Conservation (phyloP, 2,113 vertebrate genomes). For the Prinia subflava region DNA sequence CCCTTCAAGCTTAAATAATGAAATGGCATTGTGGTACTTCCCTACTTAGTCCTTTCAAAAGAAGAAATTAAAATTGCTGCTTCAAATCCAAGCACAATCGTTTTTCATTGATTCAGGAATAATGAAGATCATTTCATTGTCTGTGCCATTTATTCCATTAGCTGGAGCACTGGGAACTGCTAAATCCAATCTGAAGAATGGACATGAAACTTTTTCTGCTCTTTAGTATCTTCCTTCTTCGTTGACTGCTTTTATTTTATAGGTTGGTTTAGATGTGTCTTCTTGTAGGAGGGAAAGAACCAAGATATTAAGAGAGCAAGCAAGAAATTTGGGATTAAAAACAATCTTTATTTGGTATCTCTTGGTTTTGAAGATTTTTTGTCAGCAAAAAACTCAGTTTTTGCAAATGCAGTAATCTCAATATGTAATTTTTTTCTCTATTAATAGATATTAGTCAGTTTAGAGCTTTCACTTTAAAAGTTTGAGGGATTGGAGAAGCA, state of each 20-base stretch:
- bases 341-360: neutral
- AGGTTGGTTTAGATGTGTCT: neutral
- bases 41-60: neutral
- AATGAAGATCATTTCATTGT: neutral
- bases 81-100: neutral
- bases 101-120: neutral
- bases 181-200: neutral
- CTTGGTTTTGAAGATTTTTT: neutral
- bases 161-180: neutral
- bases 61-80: neutral
- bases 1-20: neutral
- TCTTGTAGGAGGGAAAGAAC: neutral
- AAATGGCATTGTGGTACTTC: neutral
- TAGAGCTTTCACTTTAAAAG: neutral
- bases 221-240: neutral
- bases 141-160: neutral
- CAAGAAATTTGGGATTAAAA: neutral
- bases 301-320: neutral
- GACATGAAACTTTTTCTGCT: neutral
- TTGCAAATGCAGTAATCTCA: neutral
- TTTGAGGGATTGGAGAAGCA: neutral
- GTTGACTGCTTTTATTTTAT: neutral
- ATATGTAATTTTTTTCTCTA: neutral
- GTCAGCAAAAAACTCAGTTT: neutral
- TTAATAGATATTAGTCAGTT: neutral